Evolutionary conservation across 64 coral and sea anemone species (phyloP).

Genomic region (Exaiptasia diaphana): DNA sequence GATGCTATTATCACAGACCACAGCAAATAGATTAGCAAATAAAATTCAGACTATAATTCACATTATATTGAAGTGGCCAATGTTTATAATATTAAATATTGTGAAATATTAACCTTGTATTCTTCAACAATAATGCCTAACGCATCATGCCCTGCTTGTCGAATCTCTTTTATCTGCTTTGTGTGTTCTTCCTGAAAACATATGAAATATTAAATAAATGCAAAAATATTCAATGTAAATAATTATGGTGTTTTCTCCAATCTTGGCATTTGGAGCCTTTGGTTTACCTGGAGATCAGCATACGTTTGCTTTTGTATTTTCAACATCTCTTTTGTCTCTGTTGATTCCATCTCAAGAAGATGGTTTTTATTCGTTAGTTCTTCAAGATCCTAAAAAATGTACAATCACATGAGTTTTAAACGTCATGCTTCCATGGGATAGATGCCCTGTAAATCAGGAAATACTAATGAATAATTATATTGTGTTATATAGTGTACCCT

Average conservation of each 20-base stretch:
- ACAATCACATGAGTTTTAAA: too few relatives aligned
- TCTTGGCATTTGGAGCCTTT: too few relatives aligned
- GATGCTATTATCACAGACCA: background rate
- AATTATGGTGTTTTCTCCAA: background rate
- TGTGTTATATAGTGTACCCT: too few relatives aligned
- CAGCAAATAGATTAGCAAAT: background rate
- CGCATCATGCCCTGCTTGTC: constrained; percentile 74
- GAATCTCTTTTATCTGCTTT: constrained; percentile 58
- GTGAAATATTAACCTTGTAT: constrained; percentile 55
- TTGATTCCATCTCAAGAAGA: constrained; percentile 36
- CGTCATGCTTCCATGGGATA: too few relatives aligned
- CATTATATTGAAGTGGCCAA: too few relatives aligned
- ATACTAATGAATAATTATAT: too few relatives aligned
- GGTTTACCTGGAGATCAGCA: constrained; percentile 52
- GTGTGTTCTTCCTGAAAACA: constrained; percentile 53
- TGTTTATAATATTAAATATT: background rate
- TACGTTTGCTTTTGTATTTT: constrained; percentile 75
- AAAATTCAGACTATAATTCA: too few relatives aligned
- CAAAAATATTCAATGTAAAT: background rate
- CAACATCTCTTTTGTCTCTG: constrained; percentile 39
- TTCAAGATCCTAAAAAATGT: constrained; percentile 56
- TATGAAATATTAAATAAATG: background rate
- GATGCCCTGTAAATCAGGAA: too few relatives aligned
- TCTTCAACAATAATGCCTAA: constrained; percentile 77
- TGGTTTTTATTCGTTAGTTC: constrained; percentile 51